Evolutionary conservation across 1,140 invertebrate genomes (phyloP).

Genomic region (Drosophila pseudoobscura): DNA sequence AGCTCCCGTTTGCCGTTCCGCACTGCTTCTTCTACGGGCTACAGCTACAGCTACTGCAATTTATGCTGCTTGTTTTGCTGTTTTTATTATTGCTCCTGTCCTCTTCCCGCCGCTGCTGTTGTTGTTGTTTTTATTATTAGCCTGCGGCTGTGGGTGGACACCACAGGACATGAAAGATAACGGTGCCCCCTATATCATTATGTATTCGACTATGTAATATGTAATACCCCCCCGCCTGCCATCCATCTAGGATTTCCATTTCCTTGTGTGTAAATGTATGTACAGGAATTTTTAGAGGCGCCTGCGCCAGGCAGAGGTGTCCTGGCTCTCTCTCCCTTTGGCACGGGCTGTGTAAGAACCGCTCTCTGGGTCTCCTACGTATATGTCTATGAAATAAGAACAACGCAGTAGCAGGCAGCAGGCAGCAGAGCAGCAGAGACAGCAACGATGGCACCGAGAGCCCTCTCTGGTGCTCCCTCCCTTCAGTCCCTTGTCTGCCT

Average conservation of each 20-base stretch:
- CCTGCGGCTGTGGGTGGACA: conserved; percentile 71
- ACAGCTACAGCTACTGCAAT: conserved; percentile 30
- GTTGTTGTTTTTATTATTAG: conserved; percentile 40
- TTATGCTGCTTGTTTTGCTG: conserved; percentile 46
- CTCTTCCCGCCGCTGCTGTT: neutral
- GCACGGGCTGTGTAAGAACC: too few species aligned
- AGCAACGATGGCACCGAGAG: too few species aligned
- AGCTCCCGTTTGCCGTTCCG: too few species aligned
- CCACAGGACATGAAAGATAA: conserved; percentile 48
- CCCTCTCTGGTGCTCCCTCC: neutral
- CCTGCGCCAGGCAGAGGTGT: conserved; percentile 19
- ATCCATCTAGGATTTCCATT: conserved; percentile 7
- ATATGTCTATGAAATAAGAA: neutral
- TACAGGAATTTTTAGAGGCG: conserved; percentile 46
- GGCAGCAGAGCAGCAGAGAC: too few species aligned
- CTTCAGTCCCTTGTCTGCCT: conserved; percentile 2
- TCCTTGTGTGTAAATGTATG: conserved; percentile 12
- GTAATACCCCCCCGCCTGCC: neutral
- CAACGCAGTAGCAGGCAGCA: too few species aligned
- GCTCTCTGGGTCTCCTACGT: neutral
- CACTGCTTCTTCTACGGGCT: neutral
- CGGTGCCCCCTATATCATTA: conserved; percentile 23
- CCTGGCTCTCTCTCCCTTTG: too few species aligned
- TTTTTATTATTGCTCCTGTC: conserved; percentile 6
- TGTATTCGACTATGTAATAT: conserved; percentile 5